A percentile compares a stretch with the other conserved stretches of the same genome.
Evolutionary conservation across 2,797 vertebrate species (phyloP).

Genomic region (Pseudochirops corinnae): DNA sequence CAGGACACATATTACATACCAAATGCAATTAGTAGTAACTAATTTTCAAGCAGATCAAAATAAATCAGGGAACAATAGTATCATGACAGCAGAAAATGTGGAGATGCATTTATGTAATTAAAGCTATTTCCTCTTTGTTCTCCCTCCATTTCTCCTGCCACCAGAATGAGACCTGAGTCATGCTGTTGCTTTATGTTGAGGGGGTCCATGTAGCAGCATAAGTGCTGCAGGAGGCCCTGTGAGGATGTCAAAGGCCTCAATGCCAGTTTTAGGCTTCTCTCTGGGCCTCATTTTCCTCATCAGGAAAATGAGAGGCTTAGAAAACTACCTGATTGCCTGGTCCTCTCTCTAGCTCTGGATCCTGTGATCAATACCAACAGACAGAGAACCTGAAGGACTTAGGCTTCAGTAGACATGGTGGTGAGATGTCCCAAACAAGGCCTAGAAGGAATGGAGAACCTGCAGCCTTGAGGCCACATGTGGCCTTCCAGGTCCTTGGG

Average conservation of each 20-base stretch:
- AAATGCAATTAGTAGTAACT: slow-evolving; percentile 69
- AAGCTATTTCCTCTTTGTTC: slow-evolving; percentile 75
- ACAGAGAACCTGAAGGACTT: background rate
- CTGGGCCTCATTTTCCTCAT: background rate
- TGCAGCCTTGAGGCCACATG: too few relatives aligned
- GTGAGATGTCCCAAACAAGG: background rate
- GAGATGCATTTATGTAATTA: slow-evolving; percentile 75
- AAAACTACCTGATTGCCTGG: background rate
- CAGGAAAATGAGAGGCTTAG: background rate
- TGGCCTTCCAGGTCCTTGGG: too few relatives aligned
- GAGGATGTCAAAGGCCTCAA: background rate
- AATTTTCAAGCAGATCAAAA: slow-evolving; percentile 83
- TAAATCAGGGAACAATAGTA: slow-evolving; percentile 80
- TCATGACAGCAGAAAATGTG: slow-evolving; percentile 76
- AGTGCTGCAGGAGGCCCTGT: background rate
- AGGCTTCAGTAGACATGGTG: background rate
- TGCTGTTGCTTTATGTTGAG: slow-evolving; percentile 51
- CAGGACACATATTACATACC: slow-evolving; percentile 72
- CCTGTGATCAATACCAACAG: background rate
- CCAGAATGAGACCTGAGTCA: slow-evolving; percentile 17
- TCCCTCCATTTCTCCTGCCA: slow-evolving; percentile 46
- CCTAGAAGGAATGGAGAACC: background rate
- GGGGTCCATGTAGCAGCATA: background rate
- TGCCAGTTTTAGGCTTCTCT: background rate
- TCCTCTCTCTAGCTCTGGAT: background rate